A percentile compares a stretch with the other conserved stretches of the same genome.
phyloP scores from a whole-genome alignment of 2,113 vertebrate species.

The Syngnathus scovelli region DNA sequence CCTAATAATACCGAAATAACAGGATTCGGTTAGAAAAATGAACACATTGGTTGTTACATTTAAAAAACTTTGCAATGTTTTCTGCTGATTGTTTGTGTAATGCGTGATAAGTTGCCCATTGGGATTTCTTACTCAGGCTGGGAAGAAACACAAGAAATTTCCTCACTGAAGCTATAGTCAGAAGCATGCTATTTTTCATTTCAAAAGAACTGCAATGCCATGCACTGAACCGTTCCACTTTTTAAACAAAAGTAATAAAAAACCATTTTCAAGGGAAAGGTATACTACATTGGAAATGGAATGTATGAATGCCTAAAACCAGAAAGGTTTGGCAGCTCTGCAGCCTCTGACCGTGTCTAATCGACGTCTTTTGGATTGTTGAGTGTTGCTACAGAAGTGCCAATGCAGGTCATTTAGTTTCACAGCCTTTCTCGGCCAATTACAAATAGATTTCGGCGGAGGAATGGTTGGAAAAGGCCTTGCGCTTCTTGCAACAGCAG shows the following conservation, averaged over 20 bases:
- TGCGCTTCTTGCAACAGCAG: constrained; percentile 68
- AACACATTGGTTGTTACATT: constrained; percentile 4
- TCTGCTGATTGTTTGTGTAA: not conserved
- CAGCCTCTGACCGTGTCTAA: constrained; percentile 47
- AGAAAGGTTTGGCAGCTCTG: constrained; percentile 60
- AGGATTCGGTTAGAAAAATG: constrained; percentile 1
- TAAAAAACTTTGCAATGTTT: constrained; percentile 1
- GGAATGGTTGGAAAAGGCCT: constrained; percentile 52
- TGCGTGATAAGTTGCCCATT: constrained; percentile 6
- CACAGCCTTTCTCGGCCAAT: constrained; percentile 53
- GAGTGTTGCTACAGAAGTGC: constrained; percentile 54
- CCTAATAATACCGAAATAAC: not conserved
- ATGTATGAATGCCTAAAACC: constrained; percentile 53
- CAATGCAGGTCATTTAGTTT: constrained; percentile 52
- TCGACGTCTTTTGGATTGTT: constrained; percentile 38
- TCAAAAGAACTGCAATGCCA: constrained; percentile 54
- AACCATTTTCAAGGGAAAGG: constrained; percentile 46
- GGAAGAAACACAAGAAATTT: constrained; percentile 12
- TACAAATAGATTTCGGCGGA: constrained; percentile 40
- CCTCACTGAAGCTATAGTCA: constrained; percentile 17
- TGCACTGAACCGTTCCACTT: not conserved
- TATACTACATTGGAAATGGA: constrained; percentile 54
- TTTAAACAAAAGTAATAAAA: not conserved
- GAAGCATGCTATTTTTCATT: constrained; percentile 50
- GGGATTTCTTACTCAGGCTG: constrained; percentile 11